These are phyloP conservation scores for Ascidia mentula DNA, from an alignment of 23 tunicate genomes.

Conservation along the genomic window DNA sequence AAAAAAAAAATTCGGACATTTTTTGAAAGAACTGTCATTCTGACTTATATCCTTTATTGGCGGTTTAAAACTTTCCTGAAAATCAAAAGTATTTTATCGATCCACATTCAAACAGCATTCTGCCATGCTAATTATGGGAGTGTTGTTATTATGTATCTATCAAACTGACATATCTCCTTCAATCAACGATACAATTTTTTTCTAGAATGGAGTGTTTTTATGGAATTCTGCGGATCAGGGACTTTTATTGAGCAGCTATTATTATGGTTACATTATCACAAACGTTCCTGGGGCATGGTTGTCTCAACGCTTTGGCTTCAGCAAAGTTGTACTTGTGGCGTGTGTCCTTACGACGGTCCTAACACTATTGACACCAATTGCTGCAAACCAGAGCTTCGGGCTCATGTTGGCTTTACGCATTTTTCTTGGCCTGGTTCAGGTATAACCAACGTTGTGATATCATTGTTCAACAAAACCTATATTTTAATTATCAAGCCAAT, in stretches of 20 bases:
- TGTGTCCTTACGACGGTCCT: conserved; percentile 48
- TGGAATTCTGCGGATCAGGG: conserved; percentile 64
- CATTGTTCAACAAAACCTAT: no score
- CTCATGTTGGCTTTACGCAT: conserved; percentile 55
- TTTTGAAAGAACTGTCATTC: no score
- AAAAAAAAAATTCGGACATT: background rate
- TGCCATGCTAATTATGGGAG: no score
- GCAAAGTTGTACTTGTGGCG: conserved; percentile 46
- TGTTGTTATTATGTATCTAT: no score
- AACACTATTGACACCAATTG: conserved; percentile 51
- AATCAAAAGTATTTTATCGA: no score
- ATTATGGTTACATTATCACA: conserved; percentile 61
- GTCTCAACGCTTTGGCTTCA: conserved; percentile 57
- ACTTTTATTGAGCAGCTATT: conserved; percentile 54
- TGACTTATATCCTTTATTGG: no score
- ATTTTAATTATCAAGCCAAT: no score
- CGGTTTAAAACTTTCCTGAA: no score
- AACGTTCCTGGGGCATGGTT: conserved; percentile 79
- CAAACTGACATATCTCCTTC: no score
- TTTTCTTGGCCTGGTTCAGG: conserved; percentile 71
- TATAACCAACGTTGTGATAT: no score
- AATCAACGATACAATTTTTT: background rate
- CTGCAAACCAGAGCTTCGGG: conserved; percentile 46
- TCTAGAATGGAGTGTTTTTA: conserved; percentile 57
- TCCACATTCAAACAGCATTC: no score